Evolutionary conservation across 2,888 invertebrate species (phyloP), one percentile per base, ranked within the genome.

Genomic region (Spodoptera littoralis): DNA sequence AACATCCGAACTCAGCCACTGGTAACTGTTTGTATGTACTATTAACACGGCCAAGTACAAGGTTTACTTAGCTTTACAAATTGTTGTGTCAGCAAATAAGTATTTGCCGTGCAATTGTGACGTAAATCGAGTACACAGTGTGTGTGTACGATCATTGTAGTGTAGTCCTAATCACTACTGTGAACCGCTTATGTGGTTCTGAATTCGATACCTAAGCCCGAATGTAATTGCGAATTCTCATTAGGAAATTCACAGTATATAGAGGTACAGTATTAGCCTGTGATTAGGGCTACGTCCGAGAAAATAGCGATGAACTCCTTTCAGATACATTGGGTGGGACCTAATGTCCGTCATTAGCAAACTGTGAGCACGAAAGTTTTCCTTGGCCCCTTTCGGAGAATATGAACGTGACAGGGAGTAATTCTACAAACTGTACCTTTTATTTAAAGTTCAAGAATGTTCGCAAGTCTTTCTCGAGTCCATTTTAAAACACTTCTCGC

Each of bases 181-280:
- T 57, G 30, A 11, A 44, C 50, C 24, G 24, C 50, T 45, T 61
- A 50, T 53, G 57, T 61, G 53, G 74, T 61, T 61, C 69, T 22
- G 61, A 47, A 73, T 61, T 61, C 74, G 69, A 73, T 61, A 57
- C 44, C 54, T 56, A 53, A 30, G 47, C 51, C 47, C 46, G 57
- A 70, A 61, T 73, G 69, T 73, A 70, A 70, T 73, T 68, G 56
- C 59, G 51, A 70, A 73, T 72, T 59, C 59, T 59, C 66, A 59
- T 72, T 72, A 59, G 54, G 69, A 70, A 73, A 73, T 68, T 69
- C 74, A 50, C 69, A 51, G 69, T 61, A 61, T 36, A 36, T 36
- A n/a, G n/a, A n/a, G n/a, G n/a, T n/a, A 36, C 8, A 36, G 36
- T 36, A 36, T 68, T 68, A 53, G 56, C 42, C 53, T 52, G 69